Conservation (phyloP, 2,113 vertebrate genomes). For the Thalassoma bifasciatum region DNA sequence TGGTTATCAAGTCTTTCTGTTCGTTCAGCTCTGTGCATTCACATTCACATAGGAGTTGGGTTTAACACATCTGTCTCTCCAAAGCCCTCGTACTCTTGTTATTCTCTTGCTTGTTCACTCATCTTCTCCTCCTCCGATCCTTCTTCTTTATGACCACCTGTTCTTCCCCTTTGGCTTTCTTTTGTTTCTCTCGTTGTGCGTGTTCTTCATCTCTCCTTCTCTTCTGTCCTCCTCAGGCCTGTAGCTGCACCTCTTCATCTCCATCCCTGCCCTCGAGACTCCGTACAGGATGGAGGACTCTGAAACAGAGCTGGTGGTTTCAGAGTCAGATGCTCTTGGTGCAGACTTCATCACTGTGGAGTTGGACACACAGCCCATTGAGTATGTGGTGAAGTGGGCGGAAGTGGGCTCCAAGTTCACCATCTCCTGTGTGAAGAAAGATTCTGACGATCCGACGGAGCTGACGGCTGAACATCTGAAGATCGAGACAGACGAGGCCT, state of each 20-base stretch:
- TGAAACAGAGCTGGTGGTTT: constrained; percentile 77
- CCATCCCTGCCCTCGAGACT: not conserved
- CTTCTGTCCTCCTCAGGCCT: constrained; percentile 19
- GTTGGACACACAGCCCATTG: constrained; percentile 84
- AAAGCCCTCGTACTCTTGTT: not conserved
- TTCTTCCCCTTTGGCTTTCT: not conserved
- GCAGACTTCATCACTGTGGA: constrained; percentile 85
- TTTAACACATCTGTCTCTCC: no score
- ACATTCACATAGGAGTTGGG: no score
- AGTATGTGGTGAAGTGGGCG: constrained; percentile 85
- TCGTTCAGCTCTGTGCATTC: no score
- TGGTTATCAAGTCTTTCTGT: no score
- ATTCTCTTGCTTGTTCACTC: fast-evolving
- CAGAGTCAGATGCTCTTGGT: constrained; percentile 79
- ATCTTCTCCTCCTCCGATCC: not conserved
- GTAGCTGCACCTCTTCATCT: constrained; percentile 23
- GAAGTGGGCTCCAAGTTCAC: constrained; percentile 84
- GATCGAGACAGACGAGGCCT: constrained; percentile 77
- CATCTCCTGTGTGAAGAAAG: constrained; percentile 83
- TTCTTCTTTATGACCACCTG: not conserved
- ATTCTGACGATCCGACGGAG: constrained; percentile 73
- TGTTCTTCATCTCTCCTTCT: not conserved
- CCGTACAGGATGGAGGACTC: constrained; percentile 76
- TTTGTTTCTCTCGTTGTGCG: not conserved
- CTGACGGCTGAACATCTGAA: constrained; percentile 78